Conservation (phyloP, 2,797 vertebrate genomes). For the Gallinago solitaria region DNA sequence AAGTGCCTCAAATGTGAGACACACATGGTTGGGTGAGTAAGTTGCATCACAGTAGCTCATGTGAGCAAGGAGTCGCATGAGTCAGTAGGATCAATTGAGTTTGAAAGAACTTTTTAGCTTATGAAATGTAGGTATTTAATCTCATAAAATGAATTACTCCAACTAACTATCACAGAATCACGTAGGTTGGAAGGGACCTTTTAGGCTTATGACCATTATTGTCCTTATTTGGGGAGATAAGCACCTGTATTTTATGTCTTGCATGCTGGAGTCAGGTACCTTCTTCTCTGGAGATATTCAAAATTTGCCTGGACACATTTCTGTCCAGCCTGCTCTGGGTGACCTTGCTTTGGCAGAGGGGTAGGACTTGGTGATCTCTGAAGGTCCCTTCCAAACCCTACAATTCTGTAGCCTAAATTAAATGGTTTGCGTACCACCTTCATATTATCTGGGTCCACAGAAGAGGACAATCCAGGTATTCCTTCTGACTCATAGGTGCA, state of each 20-base stretch:
- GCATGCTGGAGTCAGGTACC: not conserved
- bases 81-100: not conserved
- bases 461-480: not conserved
- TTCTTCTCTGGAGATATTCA: too few relatives aligned
- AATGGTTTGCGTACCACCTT: not conserved
- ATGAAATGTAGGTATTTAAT: not conserved
- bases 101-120: not conserved
- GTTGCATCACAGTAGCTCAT: not conserved
- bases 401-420: too few relatives aligned
- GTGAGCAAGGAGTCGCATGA: not conserved
- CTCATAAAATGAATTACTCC: not conserved
- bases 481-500: not conserved
- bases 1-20: not conserved
- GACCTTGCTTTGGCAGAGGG: too few relatives aligned
- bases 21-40: not conserved
- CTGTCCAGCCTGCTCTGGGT: too few relatives aligned
- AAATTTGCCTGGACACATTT: too few relatives aligned
- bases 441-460: not conserved
- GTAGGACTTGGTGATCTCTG: too few relatives aligned
- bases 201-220: not conserved
- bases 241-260: not conserved
- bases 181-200: too few relatives aligned
- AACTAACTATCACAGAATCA: not conserved
- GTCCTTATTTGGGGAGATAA: not conserved
- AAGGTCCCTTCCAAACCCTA: too few relatives aligned